These are phyloP conservation scores for Ophion slaviceki DNA, from an alignment of 2,888 invertebrate species.

Conservation along the genomic window DNA sequence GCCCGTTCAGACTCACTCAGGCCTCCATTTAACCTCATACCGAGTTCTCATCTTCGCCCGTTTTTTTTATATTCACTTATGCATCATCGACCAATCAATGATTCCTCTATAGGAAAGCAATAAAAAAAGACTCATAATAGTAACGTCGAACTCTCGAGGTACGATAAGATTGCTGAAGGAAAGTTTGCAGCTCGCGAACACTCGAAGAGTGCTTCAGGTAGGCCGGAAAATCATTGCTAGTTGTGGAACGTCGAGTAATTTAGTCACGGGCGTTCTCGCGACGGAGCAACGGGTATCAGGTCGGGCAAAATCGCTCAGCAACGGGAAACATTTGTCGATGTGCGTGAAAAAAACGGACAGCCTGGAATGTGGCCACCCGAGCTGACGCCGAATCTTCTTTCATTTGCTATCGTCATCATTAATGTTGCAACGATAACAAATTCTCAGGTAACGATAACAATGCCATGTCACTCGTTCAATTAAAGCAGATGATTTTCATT, in stretches of 20 bases:
- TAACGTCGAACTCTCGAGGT: neutral
- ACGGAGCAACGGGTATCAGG: neutral
- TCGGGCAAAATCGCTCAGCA: neutral
- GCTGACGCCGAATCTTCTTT: conserved; percentile 18
- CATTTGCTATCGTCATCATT: neutral
- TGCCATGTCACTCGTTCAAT: neutral
- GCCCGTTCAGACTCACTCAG: neutral
- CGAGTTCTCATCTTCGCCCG: neutral
- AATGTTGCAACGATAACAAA: conserved; percentile 3
- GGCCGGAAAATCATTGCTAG: neutral
- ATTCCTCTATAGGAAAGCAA: neutral
- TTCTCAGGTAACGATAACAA: conserved; percentile 30
- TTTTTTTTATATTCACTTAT: neutral
- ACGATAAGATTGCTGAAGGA: conserved; percentile 22
- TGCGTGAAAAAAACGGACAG: neutral
- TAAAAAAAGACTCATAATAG: neutral
- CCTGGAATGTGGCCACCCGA: conserved; percentile 25
- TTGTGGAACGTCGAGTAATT: neutral
- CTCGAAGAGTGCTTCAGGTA: neutral
- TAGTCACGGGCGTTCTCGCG: conserved; percentile 19
- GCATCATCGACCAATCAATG: neutral
- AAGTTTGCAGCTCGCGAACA: neutral
- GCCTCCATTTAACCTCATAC: neutral
- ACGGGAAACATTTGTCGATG: neutral
- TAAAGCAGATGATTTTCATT: neutral